These are phyloP conservation scores for Narcine bancroftii DNA, from an alignment of 2,113 vertebrate species.

Conservation along the genomic window DNA sequence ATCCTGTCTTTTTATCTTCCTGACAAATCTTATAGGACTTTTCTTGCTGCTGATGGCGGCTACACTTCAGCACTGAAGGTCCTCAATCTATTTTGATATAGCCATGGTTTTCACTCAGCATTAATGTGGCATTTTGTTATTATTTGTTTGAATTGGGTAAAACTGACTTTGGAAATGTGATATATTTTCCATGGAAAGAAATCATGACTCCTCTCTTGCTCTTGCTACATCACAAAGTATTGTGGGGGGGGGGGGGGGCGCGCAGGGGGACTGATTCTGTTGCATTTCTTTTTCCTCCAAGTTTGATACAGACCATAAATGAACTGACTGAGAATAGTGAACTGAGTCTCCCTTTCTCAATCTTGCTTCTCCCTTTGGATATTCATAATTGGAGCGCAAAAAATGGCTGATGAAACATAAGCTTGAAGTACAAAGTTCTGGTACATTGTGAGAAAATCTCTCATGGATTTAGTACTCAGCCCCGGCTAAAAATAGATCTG, in stretches of 20 bases:
- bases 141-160: neutral
- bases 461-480: neutral
- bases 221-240: neutral
- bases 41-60: neutral
- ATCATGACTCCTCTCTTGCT: neutral
- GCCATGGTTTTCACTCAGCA: neutral
- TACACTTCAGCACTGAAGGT: neutral
- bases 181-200: neutral
- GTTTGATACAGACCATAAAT: neutral
- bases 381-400: neutral
- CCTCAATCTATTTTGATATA: neutral
- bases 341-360: too few species aligned
- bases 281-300: neutral
- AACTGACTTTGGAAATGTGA: too few species aligned
- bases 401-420: neutral
- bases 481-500: neutral
- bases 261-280: neutral
- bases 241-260: too few species aligned
- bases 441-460: neutral
- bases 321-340: neutral
- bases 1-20: neutral
- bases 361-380: neutral
- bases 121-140: neutral
- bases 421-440: neutral
- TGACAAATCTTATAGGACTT: neutral